Evolutionary conservation across 2,797 vertebrate species (phyloP), one percentile per base, ranked within the genome.

Genomic region (Gallinago stenura): DNA sequence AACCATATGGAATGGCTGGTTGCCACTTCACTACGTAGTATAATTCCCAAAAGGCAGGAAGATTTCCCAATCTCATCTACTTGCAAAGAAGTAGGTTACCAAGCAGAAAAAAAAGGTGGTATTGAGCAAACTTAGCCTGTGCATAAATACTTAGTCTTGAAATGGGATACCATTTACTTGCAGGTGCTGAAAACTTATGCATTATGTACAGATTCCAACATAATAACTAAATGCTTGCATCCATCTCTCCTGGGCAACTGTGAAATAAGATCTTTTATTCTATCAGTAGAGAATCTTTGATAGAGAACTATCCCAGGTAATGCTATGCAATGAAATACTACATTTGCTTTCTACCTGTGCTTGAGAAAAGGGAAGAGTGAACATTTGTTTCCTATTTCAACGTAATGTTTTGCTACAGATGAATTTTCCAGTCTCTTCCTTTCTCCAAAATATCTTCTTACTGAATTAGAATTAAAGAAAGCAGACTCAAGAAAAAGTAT

Each of bases 1-100:
- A 93, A 90, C 65, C 79, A 75, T 75, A 75, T 83, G 87, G 69
- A 94, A 60, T 86, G 73, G 65, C 79, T 83, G 61, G 22, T 41
- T 95, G 79, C 87, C 76, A 75, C 61, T 65, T 91, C 6, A 41
- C 54, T 71, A 1, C 69, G 51, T 46, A 95, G 41, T 79, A 78
- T 25, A 89, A 41, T 57, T 89, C 93, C 76, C 76, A 12, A 21
- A 48, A 89, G 89, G 50, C 6, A 11, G 19, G 53, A 73, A 50
- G 50, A 46, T 83, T 71, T 69, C 8, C 65, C 24, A 25, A 31
- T 20, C 18, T 91, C 51, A 53, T 78, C 12, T 26, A 58, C 16
- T 61, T 88, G 28, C n/a, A 53, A 50, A 56, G 28, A 79, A 73
- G n/a, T 75, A 15, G 72, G 33, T 87, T 95, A 87, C 53, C 31